phyloP scores from a whole-genome alignment of 2,113 vertebrate genomes.

The Morone chrysops region DNA sequence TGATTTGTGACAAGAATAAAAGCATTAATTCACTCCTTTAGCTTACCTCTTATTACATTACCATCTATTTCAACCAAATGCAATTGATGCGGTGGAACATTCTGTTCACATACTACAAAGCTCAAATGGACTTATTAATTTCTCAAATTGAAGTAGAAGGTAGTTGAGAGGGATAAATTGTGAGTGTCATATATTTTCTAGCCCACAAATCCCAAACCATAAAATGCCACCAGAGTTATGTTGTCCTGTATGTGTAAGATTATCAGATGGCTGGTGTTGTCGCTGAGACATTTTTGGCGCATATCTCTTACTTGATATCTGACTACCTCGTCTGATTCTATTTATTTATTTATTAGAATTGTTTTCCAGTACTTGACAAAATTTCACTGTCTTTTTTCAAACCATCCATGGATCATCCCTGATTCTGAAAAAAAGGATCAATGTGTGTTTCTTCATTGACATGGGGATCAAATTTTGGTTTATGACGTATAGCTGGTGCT shows the following conservation, averaged over 20 bases:
- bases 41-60: slow-evolving; percentile 2
- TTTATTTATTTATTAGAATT: slow-evolving; percentile 26
- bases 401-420: slow-evolving; percentile 2
- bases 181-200: not conserved
- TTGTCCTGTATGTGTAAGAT: slow-evolving; percentile 7
- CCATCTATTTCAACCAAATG: slow-evolving; percentile 3
- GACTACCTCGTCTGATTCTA: not conserved
- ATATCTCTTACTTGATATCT: slow-evolving; percentile 14
- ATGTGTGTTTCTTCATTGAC: slow-evolving; percentile 39
- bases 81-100: not conserved
- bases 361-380: slow-evolving; percentile 23
- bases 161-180: not conserved
- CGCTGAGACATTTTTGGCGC: slow-evolving; percentile 11
- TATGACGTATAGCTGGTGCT: slow-evolving; percentile 47
- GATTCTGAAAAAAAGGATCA: slow-evolving; percentile 40
- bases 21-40: not conserved
- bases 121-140: slow-evolving; percentile 3
- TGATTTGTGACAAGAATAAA: slow-evolving; percentile 24
- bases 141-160: not conserved
- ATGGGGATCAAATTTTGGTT: slow-evolving; percentile 38
- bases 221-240: not conserved
- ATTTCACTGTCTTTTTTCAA: slow-evolving; percentile 16
- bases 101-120: not conserved
- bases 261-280: not conserved
- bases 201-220: not conserved